A percentile compares a stretch with the other conserved stretches of the same genome.
Evolutionary conservation across 1,140 invertebrate genomes (phyloP).

Genomic region (Rhyzopertha dominica): DNA sequence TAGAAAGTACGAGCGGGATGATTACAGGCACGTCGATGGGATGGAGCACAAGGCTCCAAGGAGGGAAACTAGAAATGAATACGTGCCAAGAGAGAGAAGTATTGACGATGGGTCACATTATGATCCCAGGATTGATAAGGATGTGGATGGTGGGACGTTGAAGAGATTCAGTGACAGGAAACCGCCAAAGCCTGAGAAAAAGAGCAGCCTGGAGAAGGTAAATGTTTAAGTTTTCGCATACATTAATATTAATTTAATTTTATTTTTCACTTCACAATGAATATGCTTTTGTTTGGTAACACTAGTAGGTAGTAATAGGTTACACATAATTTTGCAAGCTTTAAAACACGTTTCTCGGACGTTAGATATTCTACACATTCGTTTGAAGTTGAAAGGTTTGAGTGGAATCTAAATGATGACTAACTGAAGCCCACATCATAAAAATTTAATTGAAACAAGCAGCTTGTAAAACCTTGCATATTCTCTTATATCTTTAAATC

Average conservation of each 20-base stretch:
- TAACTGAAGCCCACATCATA: too few species aligned
- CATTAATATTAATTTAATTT: conserved; percentile 4
- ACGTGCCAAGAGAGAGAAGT: conserved; percentile 56
- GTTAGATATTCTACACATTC: too few species aligned
- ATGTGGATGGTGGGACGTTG: conserved; percentile 41
- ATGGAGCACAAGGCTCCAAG: conserved; percentile 44
- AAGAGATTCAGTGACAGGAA: conserved; percentile 51
- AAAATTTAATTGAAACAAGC: too few species aligned
- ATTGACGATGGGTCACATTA: conserved; percentile 58
- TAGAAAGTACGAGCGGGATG: conserved; percentile 26
- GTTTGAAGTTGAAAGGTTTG: too few species aligned
- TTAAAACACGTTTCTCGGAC: too few species aligned
- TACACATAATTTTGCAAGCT: too few species aligned
- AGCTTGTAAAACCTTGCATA: too few species aligned
- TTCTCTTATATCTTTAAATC: too few species aligned
- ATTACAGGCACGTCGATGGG: conserved; percentile 26
- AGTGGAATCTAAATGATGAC: too few species aligned
- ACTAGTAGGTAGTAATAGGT: too few species aligned
- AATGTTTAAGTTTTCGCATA: conserved; percentile 15
- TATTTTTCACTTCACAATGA: neutral
- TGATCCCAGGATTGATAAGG: conserved; percentile 56
- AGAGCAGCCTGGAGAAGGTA: conserved; percentile 63
- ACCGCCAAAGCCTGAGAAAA: conserved; percentile 56
- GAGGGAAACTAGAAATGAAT: conserved; percentile 45
- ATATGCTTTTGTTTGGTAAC: too few species aligned